Evolutionary conservation across 2,888 invertebrate genomes (phyloP).

Genomic region (Steinernema carpocapsae): DNA sequence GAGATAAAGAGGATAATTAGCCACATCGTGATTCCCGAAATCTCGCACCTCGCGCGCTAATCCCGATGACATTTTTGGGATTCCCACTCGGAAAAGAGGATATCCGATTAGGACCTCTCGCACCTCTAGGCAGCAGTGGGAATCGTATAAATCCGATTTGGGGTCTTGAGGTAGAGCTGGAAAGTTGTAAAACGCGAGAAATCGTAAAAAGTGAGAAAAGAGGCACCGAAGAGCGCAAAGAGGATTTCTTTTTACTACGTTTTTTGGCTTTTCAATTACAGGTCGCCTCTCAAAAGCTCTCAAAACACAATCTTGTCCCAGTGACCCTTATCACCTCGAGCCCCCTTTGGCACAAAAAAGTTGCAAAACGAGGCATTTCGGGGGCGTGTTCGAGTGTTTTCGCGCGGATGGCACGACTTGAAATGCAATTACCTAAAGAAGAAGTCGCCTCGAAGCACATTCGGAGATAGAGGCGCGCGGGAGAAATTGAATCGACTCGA

Average conservation of each 20-base stretch:
- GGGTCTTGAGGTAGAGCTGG: neutral
- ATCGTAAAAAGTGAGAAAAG: neutral
- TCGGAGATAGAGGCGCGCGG: neutral
- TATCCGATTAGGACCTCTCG: constrained; percentile 29
- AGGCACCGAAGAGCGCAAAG: neutral
- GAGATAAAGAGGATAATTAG: constrained; percentile 12
- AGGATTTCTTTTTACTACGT: neutral
- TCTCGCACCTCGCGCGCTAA: constrained; percentile 26
- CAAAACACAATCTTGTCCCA: too few relatives aligned
- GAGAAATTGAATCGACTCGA: constrained; percentile 32
- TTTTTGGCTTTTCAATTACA: too few relatives aligned
- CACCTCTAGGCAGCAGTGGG: neutral
- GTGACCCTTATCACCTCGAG: too few relatives aligned
- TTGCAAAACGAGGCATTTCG: neutral
- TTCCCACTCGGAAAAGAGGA: constrained; percentile 17
- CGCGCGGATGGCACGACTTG: neutral
- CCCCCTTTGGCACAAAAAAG: neutral
- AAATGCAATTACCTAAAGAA: constrained; percentile 9
- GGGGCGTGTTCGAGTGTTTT: neutral
- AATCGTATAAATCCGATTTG: neutral
- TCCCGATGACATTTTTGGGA: neutral
- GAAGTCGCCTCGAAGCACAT: neutral
- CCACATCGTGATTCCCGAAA: neutral
- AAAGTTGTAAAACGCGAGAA: neutral
- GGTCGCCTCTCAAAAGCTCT: too few relatives aligned